Evolutionary conservation across 2,888 invertebrate species (phyloP), one percentile per base, ranked within the genome.

Genomic region (Diplazon laetatorius): DNA sequence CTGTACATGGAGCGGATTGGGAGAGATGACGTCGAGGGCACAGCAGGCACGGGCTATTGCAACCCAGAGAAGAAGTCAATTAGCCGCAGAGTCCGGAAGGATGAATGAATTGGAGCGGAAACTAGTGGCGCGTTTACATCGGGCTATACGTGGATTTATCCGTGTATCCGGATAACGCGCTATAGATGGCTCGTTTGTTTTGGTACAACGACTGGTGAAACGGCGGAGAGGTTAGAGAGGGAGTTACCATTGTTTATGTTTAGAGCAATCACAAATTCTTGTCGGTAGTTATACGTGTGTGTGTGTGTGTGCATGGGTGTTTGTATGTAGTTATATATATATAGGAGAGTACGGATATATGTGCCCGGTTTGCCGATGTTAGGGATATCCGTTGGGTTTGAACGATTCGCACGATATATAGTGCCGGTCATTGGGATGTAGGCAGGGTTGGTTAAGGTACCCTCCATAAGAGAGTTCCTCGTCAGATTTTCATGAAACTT

Each of bases 261-360:
- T 86, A 86, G 85, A 85, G 82, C 86, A 86, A 86, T 86, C 85
- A 85, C 85, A 85, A 86, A 85, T 83, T 80, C 84, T 73, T 42
- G 57, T 48, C 82, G 80, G 77, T 72, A 80, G 80, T 76, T 82
- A 82, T 76, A 76, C n/a, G n/a, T n/a, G n/a, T n/a, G n/a, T n/a
- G n/a, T n/a, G n/a, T n/a, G n/a, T 37, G 16, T 55, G 55, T 14
- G 18, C 22, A 25, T 63, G 52, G 25, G 46, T 52, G 55, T 12
- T 14, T 39, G 22, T 35, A 14, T 60, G n/a, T 20, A 16, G 50
- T n/a, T 12, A 18, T 46, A 46, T 42, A 57, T 12, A 52, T 6
- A 18, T n/a, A 12, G 18, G 16, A n/a, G n/a, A n/a, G 30, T 16
- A 8, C 46, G 18, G 22, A 42, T 39, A 57, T 12, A 12, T 16